These are phyloP conservation scores for Pterocles orientalis DNA, from an alignment of 2,113 vertebrate genomes.

Conservation along the genomic window DNA sequence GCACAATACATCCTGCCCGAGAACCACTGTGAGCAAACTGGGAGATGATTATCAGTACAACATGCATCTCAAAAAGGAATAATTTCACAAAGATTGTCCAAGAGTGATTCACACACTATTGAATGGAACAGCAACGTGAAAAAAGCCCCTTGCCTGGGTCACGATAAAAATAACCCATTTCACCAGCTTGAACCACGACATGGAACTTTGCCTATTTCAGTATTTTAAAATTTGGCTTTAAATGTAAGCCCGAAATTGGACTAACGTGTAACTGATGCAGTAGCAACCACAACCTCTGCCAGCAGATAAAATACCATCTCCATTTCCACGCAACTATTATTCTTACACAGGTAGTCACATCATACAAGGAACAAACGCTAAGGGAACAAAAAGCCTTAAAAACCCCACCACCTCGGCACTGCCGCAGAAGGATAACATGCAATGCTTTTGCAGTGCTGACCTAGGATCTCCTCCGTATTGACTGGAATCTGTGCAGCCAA, in stretches of 20 bases:
- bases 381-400: not conserved
- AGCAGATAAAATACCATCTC: not conserved
- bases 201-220: not conserved
- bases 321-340: not conserved
- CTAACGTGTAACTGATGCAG: rapidly evolving
- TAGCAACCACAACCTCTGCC: rapidly evolving
- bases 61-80: rapidly evolving
- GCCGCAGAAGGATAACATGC: not conserved
- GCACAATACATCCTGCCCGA: not conserved
- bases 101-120: not conserved
- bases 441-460: not conserved
- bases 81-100: not conserved
- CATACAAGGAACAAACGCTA: not conserved
- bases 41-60: not conserved
- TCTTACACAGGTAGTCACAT: not conserved
- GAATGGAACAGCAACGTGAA: not conserved
- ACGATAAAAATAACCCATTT: not conserved
- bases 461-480: rapidly evolving
- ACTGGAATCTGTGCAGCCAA: not conserved
- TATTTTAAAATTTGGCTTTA: not conserved
- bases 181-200: not conserved
- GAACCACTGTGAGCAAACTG: not conserved
- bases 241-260: not conserved
- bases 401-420: not conserved
- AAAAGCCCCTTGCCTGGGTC: not conserved